Conservation (phyloP, 2,113 vertebrate species). For the Eublepharis macularius region DNA sequence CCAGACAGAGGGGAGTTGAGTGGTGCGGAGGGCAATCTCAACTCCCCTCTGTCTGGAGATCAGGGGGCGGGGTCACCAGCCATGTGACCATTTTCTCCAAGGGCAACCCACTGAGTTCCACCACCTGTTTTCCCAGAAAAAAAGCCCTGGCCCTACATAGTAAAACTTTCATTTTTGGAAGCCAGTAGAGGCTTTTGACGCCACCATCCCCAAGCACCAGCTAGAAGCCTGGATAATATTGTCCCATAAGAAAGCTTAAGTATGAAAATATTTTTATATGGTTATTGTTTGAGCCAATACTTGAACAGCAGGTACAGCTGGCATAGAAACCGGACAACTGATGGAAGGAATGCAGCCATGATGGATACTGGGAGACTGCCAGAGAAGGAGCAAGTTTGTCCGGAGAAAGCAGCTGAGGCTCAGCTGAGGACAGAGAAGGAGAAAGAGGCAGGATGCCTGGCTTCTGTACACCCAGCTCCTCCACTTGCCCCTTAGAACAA, state of each 20-base stretch:
- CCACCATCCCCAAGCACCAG: background rate
- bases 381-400: slow-evolving; percentile 2
- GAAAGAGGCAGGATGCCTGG: background rate
- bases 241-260: background rate
- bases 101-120: no score
- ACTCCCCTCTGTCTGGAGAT: no score
- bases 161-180: background rate
- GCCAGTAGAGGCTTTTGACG: background rate
- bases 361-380: background rate
- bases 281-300: background rate
- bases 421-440: background rate
- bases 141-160: no score
- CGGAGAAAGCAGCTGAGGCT: background rate
- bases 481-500: no score
- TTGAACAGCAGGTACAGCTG: background rate
- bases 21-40: no score
- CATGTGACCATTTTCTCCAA: no score
- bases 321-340: background rate
- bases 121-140: no score
- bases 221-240: background rate
- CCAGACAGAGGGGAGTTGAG: no score
- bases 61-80: no score
- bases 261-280: background rate
- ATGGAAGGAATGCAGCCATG: background rate
- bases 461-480: background rate